These are phyloP conservation scores for Leptinotarsa tumamoca DNA, from an alignment of 2,888 invertebrate genomes.

Conservation along the genomic window DNA sequence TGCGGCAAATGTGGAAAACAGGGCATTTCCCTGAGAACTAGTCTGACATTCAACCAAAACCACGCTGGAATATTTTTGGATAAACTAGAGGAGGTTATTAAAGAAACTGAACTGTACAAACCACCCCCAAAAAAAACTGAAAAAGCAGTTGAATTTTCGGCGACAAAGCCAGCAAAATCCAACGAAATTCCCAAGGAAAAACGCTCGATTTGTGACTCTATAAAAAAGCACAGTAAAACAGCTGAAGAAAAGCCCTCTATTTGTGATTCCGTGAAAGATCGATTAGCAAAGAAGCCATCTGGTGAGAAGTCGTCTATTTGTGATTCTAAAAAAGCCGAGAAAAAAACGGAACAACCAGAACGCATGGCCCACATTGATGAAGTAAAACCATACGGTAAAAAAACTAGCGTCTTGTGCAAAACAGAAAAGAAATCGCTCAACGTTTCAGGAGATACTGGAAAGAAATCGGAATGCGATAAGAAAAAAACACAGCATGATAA, in stretches of 20 bases:
- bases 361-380: slow-evolving; percentile 1
- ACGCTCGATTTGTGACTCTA: not conserved
- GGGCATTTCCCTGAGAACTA: slow-evolving; percentile 88
- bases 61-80: slow-evolving; percentile 93
- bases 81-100: slow-evolving; percentile 77
- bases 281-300: not conserved
- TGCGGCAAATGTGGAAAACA: slow-evolving; percentile 86
- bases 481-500: not conserved
- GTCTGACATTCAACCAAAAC: slow-evolving; percentile 84
- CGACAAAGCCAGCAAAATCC: not conserved
- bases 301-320: slow-evolving; percentile 3
- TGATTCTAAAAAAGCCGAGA: not conserved
- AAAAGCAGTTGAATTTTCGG: not conserved
- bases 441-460: not conserved
- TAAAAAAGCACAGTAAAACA: not conserved
- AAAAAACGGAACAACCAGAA: not conserved
- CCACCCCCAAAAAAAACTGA: slow-evolving; percentile 2
- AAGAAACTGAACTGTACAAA: slow-evolving; percentile 60
- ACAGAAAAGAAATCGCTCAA: not conserved
- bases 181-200: not conserved
- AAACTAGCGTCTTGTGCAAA: not conserved
- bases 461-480: slow-evolving; percentile 1
- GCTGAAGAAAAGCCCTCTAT: not conserved
- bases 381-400: not conserved
- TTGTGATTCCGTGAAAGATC: not conserved